phyloP scores from a whole-genome alignment of 2,888 invertebrate species.

The Epirrhoe alternata region DNA sequence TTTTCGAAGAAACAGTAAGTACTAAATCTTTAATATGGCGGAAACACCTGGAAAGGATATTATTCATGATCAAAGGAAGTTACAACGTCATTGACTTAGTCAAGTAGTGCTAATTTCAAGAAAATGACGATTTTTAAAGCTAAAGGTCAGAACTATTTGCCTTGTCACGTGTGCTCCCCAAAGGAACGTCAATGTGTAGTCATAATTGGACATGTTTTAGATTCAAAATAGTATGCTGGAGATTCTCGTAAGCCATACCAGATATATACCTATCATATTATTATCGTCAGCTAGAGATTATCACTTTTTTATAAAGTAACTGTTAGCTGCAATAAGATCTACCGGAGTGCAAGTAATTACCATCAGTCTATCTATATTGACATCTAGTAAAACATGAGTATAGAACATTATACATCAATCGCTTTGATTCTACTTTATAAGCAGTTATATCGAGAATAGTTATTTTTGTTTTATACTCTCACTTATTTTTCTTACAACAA shows the following conservation, averaged over 20 bases:
- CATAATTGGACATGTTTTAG: background rate
- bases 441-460: too few species aligned
- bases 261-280: background rate
- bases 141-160: background rate
- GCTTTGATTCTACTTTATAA: background rate
- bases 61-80: constrained; percentile 18
- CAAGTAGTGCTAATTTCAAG: constrained; percentile 20
- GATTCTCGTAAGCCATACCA: background rate
- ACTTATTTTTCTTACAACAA: too few species aligned
- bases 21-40: constrained; percentile 1
- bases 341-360: constrained; percentile 16
- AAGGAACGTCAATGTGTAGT: background rate
- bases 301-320: constrained; percentile 10
- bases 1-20: constrained; percentile 5
- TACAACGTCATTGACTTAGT: constrained; percentile 25
- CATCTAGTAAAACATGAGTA: background rate
- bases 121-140: constrained; percentile 14
- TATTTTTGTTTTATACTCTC: background rate
- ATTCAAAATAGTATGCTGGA: background rate
- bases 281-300: background rate
- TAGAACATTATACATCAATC: background rate
- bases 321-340: background rate
- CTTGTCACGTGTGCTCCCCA: background rate
- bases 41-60: constrained; percentile 13
- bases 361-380: constrained; percentile 6